phyloP scores from a whole-genome alignment of 2,113 vertebrate genomes.

The Ochotona curzoniae region DNA sequence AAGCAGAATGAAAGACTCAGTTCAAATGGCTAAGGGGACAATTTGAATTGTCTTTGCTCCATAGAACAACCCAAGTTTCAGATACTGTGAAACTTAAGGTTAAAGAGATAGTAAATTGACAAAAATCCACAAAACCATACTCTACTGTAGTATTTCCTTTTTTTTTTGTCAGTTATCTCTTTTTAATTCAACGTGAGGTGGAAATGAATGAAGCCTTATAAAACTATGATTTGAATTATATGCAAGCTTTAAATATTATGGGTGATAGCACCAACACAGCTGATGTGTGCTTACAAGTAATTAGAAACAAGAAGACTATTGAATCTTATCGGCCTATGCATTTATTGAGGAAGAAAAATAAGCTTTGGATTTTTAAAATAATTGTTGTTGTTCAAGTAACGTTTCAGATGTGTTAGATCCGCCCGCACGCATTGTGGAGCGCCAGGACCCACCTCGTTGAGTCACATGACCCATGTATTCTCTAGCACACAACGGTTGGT shows the following conservation, averaged over 20 bases:
- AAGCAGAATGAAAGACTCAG: no score
- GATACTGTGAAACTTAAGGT: background rate
- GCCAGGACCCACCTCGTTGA: background rate
- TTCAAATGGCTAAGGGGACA: no score
- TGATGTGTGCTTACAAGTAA: background rate
- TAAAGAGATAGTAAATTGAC: conserved; percentile 10
- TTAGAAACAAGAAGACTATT: background rate
- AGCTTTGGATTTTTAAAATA: background rate
- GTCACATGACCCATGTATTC: background rate
- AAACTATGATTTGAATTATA: conserved; percentile 6
- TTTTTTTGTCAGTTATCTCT: background rate
- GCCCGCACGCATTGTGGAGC: no score
- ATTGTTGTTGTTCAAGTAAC: conserved; percentile 12
- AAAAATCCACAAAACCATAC: background rate
- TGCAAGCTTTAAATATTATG: conserved; percentile 29
- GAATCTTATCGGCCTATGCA: background rate
- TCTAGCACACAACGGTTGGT: background rate
- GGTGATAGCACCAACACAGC: background rate
- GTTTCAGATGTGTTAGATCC: background rate
- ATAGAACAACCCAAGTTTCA: background rate
- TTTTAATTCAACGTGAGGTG: background rate
- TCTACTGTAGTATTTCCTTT: background rate
- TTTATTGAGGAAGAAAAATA: conserved; percentile 8
- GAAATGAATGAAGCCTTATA: background rate
- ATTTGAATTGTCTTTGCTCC: background rate